Base-by-base conservation (phyloP, 1,140 invertebrate species). In the Musca domestica region DNA sequence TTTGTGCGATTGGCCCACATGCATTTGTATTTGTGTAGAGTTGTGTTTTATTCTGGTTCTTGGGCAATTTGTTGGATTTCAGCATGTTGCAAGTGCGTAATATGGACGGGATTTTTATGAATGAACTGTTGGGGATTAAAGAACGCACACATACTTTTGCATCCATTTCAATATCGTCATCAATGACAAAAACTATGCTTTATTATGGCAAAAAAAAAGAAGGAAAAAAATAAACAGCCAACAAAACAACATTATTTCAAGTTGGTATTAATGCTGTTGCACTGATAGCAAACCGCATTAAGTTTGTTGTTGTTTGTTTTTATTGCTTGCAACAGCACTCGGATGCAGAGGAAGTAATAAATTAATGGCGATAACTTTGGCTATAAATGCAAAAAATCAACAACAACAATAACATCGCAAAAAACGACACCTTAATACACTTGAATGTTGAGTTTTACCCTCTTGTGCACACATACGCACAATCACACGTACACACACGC, bases 361-460 rank as follows among this genome's bases (percentile, higher is more conserved):
- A 65, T 65, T 65, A 65, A 65, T 65, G 56, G 27, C 22, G 56
- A 41, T 61, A 61, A 61, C 27, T 61, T 34, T 34, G n/a, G 56
- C 56, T 20, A 61, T 41, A 41, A 41, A 41, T 41, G 34, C 27
- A 41, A 58, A 61, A 61, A 34, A 12, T 34, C 27, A 27, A 58
- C 23, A 25, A 30, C 9, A 3, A 41, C 54, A n/a, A 61, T 41
- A 25, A 15, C 52, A 56, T 51, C 1, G n/a, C n/a, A 41, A 41
- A 12, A 5, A 41, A 41, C 34, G 34, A 41, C 34, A 41, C 4
- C 34, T 41, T 41, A 41, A 41, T 41, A 41, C 10, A 41, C 34
- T 12, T 41, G 34, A 41, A 41, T 41, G 34, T 41, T 41, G 34
- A 41, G 34, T 56, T 56, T 54, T 30, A 17, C 30, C n/a, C 27